Evolutionary conservation across 2,113 vertebrate species (phyloP).

Genomic region (Ophiodon elongatus): DNA sequence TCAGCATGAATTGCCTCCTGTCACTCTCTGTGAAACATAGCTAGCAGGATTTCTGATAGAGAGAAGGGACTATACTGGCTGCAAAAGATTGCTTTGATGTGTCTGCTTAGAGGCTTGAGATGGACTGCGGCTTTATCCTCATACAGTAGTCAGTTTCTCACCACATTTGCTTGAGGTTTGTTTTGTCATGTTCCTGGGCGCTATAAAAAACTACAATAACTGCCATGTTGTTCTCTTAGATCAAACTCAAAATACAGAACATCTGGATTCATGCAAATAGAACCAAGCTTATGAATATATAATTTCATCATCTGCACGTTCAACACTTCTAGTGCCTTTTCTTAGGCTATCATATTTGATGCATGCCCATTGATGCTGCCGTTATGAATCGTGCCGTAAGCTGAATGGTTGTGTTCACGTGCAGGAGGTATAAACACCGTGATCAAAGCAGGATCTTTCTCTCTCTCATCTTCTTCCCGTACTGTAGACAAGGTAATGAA

Average conservation of each 20-base stretch:
- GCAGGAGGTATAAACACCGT: slow-evolving; percentile 5
- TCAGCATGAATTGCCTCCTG: slow-evolving; percentile 69
- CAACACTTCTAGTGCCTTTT: neutral
- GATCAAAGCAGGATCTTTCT: slow-evolving; percentile 41
- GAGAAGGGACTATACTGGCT: slow-evolving; percentile 52
- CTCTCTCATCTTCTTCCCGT: slow-evolving; percentile 29
- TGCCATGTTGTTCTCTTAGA: neutral
- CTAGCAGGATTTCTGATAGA: slow-evolving; percentile 70
- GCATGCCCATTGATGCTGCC: slow-evolving; percentile 7
- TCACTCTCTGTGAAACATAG: slow-evolving; percentile 74
- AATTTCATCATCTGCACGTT: neutral
- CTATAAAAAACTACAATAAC: neutral
- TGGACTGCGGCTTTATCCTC: slow-evolving; percentile 48
- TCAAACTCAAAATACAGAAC: neutral
- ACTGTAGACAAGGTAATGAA: slow-evolving; percentile 46
- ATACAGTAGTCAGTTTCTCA: slow-evolving; percentile 29
- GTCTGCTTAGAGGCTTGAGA: slow-evolving; percentile 55
- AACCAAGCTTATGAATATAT: neutral
- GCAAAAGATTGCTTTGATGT: slow-evolving; percentile 72
- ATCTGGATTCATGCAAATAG: slow-evolving; percentile 13
- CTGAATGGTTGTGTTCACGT: slow-evolving; percentile 16
- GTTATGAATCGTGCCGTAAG: slow-evolving; percentile 5
- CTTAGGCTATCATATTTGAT: neutral
- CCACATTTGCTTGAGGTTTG: slow-evolving; percentile 29
- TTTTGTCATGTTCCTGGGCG: slow-evolving; percentile 6